Percentiles rank a stretch among this genome's conserved stretches.
These are phyloP conservation scores for Cataglyphis cursor DNA, from an alignment of 2,888 invertebrate species.

Conservation along the genomic window DNA sequence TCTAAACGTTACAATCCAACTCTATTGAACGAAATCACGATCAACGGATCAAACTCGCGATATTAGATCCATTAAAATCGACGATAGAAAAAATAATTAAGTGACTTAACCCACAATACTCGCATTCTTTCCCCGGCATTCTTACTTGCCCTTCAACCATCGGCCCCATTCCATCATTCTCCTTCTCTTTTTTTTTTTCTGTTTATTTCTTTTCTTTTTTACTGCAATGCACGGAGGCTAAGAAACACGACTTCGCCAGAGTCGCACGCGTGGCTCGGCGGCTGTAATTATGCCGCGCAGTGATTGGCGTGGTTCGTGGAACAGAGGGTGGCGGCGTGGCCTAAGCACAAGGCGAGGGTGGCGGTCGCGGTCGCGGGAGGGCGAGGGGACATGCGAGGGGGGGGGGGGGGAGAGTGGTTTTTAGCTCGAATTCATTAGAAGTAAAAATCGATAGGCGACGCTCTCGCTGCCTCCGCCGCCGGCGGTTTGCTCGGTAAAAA, in stretches of 20 bases:
- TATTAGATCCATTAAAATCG: slow-evolving; percentile 42
- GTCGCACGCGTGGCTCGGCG: slow-evolving; percentile 80
- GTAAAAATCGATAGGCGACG: slow-evolving; percentile 86
- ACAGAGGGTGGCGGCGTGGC: slow-evolving; percentile 81
- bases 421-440: slow-evolving; percentile 86
- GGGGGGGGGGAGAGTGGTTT: slow-evolving; percentile 79
- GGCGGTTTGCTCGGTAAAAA: slow-evolving; percentile 81
- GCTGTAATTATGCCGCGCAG: slow-evolving; percentile 86
- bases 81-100: slow-evolving; percentile 51
- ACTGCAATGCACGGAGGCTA: slow-evolving; percentile 79
- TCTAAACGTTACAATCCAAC: not conserved
- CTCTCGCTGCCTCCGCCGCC: slow-evolving; percentile 81
- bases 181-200: slow-evolving; percentile 27
- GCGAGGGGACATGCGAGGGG: slow-evolving; percentile 65
- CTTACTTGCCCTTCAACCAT: slow-evolving; percentile 47
- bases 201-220: slow-evolving; percentile 68
- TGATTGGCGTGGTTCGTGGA: slow-evolving; percentile 86
- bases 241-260: slow-evolving; percentile 80
- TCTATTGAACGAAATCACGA: not conserved
- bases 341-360: slow-evolving; percentile 76
- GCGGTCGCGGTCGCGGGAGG: slow-evolving; percentile 66
- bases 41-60: slow-evolving; percentile 18
- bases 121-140: slow-evolving; percentile 10
- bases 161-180: not conserved
- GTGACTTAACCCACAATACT: slow-evolving; percentile 36